phyloP scores from a whole-genome alignment of 1,140 invertebrate genomes.

The Metaphire vulgaris region DNA sequence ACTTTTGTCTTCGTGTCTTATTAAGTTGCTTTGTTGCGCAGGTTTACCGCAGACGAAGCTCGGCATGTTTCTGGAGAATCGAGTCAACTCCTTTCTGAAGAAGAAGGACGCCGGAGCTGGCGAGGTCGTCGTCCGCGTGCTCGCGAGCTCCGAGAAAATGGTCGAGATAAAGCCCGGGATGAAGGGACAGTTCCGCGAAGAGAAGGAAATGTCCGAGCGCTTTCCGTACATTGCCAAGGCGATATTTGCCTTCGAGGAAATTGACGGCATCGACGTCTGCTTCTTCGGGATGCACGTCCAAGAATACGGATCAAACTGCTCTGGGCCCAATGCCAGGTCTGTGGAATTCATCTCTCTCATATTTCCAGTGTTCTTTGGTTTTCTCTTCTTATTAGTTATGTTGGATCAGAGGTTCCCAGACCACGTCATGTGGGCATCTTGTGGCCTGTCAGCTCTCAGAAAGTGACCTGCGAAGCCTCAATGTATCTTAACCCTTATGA shows the following conservation, averaged over 20 bases:
- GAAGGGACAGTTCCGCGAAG: slow-evolving; percentile 66
- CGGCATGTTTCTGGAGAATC: slow-evolving; percentile 90
- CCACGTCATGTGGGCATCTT: too few relatives aligned
- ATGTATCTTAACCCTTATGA: too few relatives aligned
- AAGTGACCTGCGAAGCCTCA: too few relatives aligned
- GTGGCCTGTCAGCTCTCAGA: too few relatives aligned
- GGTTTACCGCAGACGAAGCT: slow-evolving; percentile 84
- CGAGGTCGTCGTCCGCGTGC: slow-evolving; percentile 93
- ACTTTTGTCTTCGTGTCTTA: too few relatives aligned
- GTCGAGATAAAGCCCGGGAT: slow-evolving; percentile 98
- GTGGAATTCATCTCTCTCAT: too few relatives aligned
- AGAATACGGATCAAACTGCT: slow-evolving; percentile 97
- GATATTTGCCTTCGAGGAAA: slow-evolving; percentile 97
- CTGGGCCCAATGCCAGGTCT: slow-evolving; percentile 81
- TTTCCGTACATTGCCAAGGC: slow-evolving; percentile 97
- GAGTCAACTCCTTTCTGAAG: slow-evolving; percentile 95
- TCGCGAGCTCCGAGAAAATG: slow-evolving; percentile 92
- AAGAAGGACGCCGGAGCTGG: slow-evolving; percentile 88
- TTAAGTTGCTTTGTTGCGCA: too few relatives aligned
- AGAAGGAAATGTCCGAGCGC: slow-evolving; percentile 63
- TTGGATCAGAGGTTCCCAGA: too few relatives aligned
- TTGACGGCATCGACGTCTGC: slow-evolving; percentile 95
- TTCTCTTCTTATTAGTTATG: too few relatives aligned
- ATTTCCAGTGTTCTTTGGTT: too few relatives aligned
- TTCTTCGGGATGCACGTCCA: slow-evolving; percentile 99